Conservation (phyloP, 2,113 vertebrate genomes). For the Collichthys lucidus region DNA sequence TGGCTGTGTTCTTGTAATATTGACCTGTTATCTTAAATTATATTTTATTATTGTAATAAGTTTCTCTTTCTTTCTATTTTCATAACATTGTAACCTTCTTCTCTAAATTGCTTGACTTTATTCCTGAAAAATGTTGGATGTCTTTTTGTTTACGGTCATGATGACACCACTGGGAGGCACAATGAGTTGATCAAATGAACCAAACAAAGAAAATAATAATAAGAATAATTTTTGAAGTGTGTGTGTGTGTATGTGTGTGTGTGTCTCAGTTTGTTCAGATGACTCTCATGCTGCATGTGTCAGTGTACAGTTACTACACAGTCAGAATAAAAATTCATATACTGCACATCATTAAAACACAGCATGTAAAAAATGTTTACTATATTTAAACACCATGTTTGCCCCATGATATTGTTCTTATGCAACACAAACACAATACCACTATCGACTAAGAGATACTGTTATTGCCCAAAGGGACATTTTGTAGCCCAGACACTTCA, state of each 20-base stretch:
- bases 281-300: conserved; percentile 23
- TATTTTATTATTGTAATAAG: neutral
- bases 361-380: conserved; percentile 30
- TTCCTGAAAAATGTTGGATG: neutral
- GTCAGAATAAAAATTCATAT: conserved; percentile 33
- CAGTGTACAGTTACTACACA: conserved; percentile 42
- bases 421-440: conserved; percentile 56
- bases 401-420: conserved; percentile 46
- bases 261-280: conserved; percentile 3
- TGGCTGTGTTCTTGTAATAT: neutral
- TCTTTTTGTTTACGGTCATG: too few relatives aligned
- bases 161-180: neutral
- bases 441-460: conserved; percentile 42
- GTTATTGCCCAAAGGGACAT: conserved; percentile 48
- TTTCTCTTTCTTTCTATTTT: neutral
- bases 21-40: neutral
- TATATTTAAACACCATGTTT: conserved; percentile 50
- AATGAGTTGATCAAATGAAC: conserved; percentile 9
- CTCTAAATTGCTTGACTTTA: neutral
- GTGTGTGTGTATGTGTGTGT: neutral
- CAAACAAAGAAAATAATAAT: conserved; percentile 1
- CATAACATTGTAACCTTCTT: neutral
- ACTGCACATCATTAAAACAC: conserved; percentile 55
- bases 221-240: neutral
- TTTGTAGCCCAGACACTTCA: conserved; percentile 42